Evolutionary conservation across 1,140 invertebrate species (phyloP), one percentile per base, ranked within the genome.

Genomic region (Heliconius congener): DNA sequence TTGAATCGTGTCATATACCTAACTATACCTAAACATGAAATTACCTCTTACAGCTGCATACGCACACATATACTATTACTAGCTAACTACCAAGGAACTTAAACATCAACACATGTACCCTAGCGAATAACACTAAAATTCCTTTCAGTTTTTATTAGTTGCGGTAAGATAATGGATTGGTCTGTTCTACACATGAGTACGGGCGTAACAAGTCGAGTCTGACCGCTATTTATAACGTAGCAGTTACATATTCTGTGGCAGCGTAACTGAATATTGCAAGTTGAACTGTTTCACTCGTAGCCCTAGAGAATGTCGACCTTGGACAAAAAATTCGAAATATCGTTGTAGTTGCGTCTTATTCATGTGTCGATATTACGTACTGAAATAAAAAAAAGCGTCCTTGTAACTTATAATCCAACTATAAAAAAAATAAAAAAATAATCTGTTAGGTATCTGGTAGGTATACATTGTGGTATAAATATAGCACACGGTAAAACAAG

Each of bases 141-240:
- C 87, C 88, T 87, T 91, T 89, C 85, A 86, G 86, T 87, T 92
- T 93, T 92, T 92, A 91, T 91, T 91, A 88, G 88, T 89, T 88
- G 87, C 86, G 85, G 88, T 87, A 88, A 91, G 90, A 93, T 92
- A 93, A 91, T 91, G 87, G 88, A 91, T 86, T 77, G 88, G 85
- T 88, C 90, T 92, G 90, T 89, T 90, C 88, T 85, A 86, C 82
- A 87, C 84, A 86, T 83, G 85, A 87, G 86, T 86, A 84, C 84
- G 83, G 79, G 74, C 85, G 86, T 85, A 87, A 89, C 88, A 85
- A 88, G 85, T 87, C 88, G 81, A 90, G 84, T 83, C 87, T 87
- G 87, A 88, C 82, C 82, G 87, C 92, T 93, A 92, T 93, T 92
- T 92, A 91, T 93, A 93, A 82, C 88, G 72, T 81, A 85, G 83